Evolutionary conservation across 2,888 invertebrate species (phyloP), one percentile per base, ranked within the genome.

Genomic region (Chloroclystis v-ata): DNA sequence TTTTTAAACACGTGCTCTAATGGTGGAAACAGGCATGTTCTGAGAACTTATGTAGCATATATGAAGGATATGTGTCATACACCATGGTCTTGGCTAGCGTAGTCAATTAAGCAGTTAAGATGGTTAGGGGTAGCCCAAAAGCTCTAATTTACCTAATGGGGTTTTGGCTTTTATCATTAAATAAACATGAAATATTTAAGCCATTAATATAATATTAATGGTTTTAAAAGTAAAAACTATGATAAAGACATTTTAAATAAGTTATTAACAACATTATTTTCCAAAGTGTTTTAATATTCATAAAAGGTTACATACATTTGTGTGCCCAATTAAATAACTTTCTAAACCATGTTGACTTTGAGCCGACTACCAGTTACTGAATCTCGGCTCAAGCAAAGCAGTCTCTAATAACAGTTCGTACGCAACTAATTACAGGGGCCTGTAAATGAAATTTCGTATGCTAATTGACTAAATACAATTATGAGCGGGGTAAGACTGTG

Each of bases 381-480:
- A 67, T 67, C 68, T 57, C 52, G 50, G 59, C 52, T 56, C 56
- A 56, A 60, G 60, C 50, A 47, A 57, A 52, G 59, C 63, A 61
- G 61, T 61, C 63, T 61, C 65, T 67, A 67, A 67, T 67, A 66
- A 65, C 61, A 62, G 68, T 65, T 59, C 66, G 63, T 65, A 63
- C 65, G 64, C 70, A 67, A 75, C 77, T 78, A 78, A 82, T 82
- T 80, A 79, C 73, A 59, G 57, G 61, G 65, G 69, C 66, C 66
- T 69, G 75, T 79, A 77, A 82, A 84, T 82, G 75, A 71, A 72
- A 80, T 80, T 80, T 78, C 73, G 76, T 78, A 80, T 80, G 80
- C 78, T 80, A 81, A 81, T 82, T 80, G 79, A 73, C 75, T 76
- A 78, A 83, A 84, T 75, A 83, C 78, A 84, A 82, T 84, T 83